phyloP scores from a whole-genome alignment of 2,797 vertebrate species.

The Sebastiscus albofasciatus region DNA sequence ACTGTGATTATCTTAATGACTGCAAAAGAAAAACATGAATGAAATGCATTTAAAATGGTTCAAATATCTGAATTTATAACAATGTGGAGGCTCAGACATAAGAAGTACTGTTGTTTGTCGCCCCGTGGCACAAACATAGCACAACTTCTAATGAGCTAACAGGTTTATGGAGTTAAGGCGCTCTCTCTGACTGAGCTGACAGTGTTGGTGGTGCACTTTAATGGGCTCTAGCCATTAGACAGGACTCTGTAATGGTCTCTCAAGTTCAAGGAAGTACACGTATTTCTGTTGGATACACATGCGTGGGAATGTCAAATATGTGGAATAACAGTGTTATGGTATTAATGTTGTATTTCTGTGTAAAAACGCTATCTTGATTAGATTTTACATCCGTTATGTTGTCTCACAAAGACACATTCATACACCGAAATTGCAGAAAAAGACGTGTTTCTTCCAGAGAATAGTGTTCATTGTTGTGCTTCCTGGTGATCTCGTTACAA shows the following conservation, averaged over 20 bases:
- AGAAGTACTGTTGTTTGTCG: background rate
- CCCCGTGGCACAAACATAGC: slow-evolving; percentile 1
- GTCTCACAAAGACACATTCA: background rate
- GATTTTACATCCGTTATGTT: background rate
- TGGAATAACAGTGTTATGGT: background rate
- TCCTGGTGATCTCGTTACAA: slow-evolving; percentile 56
- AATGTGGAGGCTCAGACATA: background rate
- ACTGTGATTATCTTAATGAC: background rate
- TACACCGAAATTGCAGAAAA: slow-evolving; percentile 2
- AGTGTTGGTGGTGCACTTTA: slow-evolving; percentile 72
- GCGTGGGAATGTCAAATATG: background rate
- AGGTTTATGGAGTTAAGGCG: slow-evolving; percentile 73
- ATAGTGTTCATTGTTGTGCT: slow-evolving; percentile 26
- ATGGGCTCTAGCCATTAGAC: slow-evolving; percentile 59
- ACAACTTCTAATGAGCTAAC: slow-evolving; percentile 71
- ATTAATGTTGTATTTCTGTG: slow-evolving; percentile 6
- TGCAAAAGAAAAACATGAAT: background rate
- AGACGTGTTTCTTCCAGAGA: slow-evolving; percentile 22
- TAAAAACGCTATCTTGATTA: background rate
- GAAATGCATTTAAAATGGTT: background rate
- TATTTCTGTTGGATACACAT: slow-evolving; percentile 6
- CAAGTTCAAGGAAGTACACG: slow-evolving; percentile 15
- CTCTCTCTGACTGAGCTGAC: slow-evolving; percentile 72
- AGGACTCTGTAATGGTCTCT: slow-evolving; percentile 40
- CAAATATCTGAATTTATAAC: background rate